These are phyloP conservation scores for Condylostylus longicornis DNA, from an alignment of 1,140 invertebrate genomes.

Conservation along the genomic window DNA sequence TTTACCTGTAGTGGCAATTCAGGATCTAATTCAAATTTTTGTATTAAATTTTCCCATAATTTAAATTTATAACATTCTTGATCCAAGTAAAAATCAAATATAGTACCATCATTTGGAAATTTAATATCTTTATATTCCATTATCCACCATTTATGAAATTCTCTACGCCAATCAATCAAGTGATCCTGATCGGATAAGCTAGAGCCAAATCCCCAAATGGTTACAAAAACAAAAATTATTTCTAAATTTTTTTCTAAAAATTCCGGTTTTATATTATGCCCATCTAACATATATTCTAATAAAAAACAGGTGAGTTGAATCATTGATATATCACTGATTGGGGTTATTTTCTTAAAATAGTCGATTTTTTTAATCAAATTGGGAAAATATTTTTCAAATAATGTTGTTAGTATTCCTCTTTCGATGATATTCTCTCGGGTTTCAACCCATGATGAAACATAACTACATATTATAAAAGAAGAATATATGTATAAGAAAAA, in stretches of 20 bases:
- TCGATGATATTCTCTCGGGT: slow-evolving; percentile 52
- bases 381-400: slow-evolving; percentile 94
- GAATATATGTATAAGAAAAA: too few relatives aligned
- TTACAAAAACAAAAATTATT: slow-evolving; percentile 81
- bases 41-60: slow-evolving; percentile 68
- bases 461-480: too few relatives aligned
- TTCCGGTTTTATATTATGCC: slow-evolving; percentile 12
- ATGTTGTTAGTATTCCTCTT: slow-evolving; percentile 63
- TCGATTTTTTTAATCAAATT: slow-evolving; percentile 61
- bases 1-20: slow-evolving; percentile 57
- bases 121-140: slow-evolving; percentile 80
- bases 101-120: slow-evolving; percentile 63
- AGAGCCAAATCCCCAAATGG: slow-evolving; percentile 89
- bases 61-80: slow-evolving; percentile 67
- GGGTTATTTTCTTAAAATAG: slow-evolving; percentile 83
- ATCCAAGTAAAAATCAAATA: slow-evolving; percentile 87
- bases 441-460: slow-evolving; percentile 85
- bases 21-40: slow-evolving; percentile 62
- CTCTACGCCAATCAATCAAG: slow-evolving; percentile 72
- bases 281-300: slow-evolving; percentile 70
- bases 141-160: slow-evolving; percentile 75
- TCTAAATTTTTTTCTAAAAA: slow-evolving; percentile 37
- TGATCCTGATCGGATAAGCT: slow-evolving; percentile 81
- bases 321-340: slow-evolving; percentile 79
- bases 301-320: slow-evolving; percentile 81